These are phyloP conservation scores for Homarus americanus DNA, from an alignment of 1,140 invertebrate genomes.

Conservation along the genomic window DNA sequence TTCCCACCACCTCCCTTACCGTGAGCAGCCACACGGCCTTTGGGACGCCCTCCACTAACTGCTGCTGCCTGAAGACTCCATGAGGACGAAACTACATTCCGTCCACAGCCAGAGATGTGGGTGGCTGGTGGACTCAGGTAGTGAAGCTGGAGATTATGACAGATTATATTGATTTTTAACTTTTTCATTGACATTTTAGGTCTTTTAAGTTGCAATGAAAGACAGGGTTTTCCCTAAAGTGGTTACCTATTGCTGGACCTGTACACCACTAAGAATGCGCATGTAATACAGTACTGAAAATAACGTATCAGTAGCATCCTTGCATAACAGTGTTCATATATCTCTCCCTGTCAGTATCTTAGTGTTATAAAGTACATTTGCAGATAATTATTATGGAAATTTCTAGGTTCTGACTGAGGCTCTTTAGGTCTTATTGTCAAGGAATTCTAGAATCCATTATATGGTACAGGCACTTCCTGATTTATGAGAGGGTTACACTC, in stretches of 20 bases:
- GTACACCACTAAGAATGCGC: no score
- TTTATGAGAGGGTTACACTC: no score
- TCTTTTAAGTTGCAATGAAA: background rate
- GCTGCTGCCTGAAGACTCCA: background rate
- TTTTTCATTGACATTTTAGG: background rate
- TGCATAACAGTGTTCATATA: no score
- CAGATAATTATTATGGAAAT: no score
- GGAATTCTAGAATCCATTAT: no score
- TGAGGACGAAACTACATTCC: background rate
- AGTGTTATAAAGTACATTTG: no score
- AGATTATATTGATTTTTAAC: background rate
- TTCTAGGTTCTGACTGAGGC: no score
- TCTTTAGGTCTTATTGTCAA: no score
- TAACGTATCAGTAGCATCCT: no score
- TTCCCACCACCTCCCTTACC: constrained; percentile 64
- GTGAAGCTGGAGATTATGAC: background rate
- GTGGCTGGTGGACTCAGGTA: background rate
- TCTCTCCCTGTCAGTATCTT: no score
- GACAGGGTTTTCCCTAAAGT: background rate
- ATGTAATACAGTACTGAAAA: no score
- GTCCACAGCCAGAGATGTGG: background rate
- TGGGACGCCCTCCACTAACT: constrained; percentile 48
- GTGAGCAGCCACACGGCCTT: constrained; percentile 65
- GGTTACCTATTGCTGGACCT: background rate
- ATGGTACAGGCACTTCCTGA: no score